These are phyloP conservation scores for Balanococcus diminutus DNA, from an alignment of 2,888 invertebrate species.

Conservation along the genomic window DNA sequence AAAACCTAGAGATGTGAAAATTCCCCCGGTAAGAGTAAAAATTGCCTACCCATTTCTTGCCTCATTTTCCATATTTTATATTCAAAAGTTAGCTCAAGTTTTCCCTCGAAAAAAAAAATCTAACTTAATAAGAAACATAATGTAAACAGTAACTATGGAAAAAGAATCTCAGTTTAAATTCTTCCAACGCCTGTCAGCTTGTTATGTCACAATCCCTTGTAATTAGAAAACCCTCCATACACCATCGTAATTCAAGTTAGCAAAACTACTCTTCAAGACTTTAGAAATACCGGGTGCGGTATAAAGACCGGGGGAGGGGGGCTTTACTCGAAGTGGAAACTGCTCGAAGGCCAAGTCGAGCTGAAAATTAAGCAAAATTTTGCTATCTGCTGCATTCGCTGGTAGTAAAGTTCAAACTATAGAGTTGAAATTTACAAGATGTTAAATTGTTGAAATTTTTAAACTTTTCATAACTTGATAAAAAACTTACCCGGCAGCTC, in stretches of 20 bases:
- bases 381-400: not conserved
- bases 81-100: not conserved
- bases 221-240: not conserved
- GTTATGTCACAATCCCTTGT: not conserved
- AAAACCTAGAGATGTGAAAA: too few relatives aligned
- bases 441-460: not conserved
- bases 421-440: not conserved
- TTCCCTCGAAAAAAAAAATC: not conserved
- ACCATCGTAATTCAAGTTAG: not conserved
- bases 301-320: too few relatives aligned
- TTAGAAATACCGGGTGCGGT: not conserved
- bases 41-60: too few relatives aligned
- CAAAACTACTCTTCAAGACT: not conserved
- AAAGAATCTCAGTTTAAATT: not conserved
- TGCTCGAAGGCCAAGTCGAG: not conserved
- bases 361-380: not conserved
- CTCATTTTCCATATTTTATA: too few relatives aligned
- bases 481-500: constrained; percentile 10
- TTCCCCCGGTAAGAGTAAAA: too few relatives aligned
- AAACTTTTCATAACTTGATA: constrained; percentile 5
- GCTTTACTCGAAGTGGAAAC: too few relatives aligned
- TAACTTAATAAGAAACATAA: not conserved
- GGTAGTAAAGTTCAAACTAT: not conserved
- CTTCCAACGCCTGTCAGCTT: not conserved
- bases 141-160: not conserved